Evolutionary conservation across 2,888 invertebrate species (phyloP).

Genomic region (Acanthosepion esculentum): DNA sequence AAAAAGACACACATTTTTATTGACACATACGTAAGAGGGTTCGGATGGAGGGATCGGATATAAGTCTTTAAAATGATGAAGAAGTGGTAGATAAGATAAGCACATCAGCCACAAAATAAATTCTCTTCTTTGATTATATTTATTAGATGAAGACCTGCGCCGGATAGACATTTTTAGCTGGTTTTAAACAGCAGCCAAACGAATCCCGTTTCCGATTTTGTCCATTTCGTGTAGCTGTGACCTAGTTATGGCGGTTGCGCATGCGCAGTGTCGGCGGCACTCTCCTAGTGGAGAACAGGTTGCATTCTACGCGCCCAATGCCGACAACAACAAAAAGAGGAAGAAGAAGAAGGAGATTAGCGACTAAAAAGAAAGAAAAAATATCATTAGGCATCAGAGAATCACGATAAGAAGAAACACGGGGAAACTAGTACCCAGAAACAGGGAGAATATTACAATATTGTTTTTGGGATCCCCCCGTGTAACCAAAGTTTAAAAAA

Average conservation of each 20-base stretch:
- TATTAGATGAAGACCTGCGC: neutral
- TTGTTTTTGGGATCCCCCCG: conserved; percentile 33
- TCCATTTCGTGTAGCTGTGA: conserved; percentile 13
- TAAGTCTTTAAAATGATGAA: neutral
- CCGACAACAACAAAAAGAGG: neutral
- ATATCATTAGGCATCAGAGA: neutral
- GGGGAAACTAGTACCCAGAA: neutral
- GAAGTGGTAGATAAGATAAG: neutral
- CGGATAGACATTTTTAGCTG: neutral
- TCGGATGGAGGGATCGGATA: neutral
- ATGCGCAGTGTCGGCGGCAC: conserved; percentile 42
- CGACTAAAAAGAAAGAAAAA: conserved; percentile 13
- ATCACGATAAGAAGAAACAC: neutral
- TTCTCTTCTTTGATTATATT: neutral
- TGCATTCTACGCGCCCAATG: conserved; percentile 36
- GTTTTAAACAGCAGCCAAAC: neutral
- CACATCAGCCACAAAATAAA: neutral
- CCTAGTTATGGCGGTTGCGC: conserved; percentile 24
- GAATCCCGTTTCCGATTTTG: neutral
- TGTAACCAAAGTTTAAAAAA: neutral
- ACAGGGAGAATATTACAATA: conserved; percentile 14
- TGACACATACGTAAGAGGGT: conserved; percentile 4
- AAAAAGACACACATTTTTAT: neutral
- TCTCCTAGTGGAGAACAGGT: conserved; percentile 25
- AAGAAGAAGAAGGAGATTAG: neutral